Conservation (phyloP, 2,113 vertebrate species). For the Sceloporus tristichus region DNA sequence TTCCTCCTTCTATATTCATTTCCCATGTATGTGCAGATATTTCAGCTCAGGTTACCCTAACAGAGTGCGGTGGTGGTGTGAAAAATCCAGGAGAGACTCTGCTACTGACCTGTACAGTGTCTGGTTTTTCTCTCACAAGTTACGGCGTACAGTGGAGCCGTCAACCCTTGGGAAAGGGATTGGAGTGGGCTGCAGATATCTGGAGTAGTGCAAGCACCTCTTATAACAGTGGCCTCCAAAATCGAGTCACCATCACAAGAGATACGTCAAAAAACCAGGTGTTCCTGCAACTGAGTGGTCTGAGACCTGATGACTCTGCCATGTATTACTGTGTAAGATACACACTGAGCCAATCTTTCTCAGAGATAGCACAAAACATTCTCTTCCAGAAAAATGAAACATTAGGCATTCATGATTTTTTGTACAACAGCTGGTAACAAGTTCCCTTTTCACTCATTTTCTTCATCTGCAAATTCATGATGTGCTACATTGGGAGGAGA, state of each 20-base stretch:
- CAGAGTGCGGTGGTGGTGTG: neutral
- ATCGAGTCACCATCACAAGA: neutral
- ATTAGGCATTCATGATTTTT: neutral
- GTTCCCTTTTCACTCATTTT: neutral
- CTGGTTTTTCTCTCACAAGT: constrained; percentile 16
- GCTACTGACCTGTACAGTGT: neutral
- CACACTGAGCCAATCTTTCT: neutral
- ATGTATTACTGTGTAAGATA: constrained; percentile 28
- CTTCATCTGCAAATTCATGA: neutral
- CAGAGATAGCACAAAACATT: neutral
- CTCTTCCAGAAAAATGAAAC: neutral
- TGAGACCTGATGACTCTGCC: constrained; percentile 10
- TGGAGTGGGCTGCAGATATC: constrained; percentile 15
- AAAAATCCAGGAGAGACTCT: neutral
- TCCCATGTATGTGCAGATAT: too few species aligned
- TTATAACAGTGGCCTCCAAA: neutral
- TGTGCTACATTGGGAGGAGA: too few species aligned
- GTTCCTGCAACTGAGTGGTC: neutral
- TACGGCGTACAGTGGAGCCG: neutral
- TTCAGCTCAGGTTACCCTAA: neutral
- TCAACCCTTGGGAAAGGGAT: constrained; percentile 1
- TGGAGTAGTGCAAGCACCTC: neutral
- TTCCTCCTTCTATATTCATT: neutral
- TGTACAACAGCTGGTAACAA: neutral
- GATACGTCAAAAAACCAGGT: constrained; percentile 1